phyloP scores from a whole-genome alignment of 1,140 invertebrate genomes.

The Micrasema minimum region DNA sequence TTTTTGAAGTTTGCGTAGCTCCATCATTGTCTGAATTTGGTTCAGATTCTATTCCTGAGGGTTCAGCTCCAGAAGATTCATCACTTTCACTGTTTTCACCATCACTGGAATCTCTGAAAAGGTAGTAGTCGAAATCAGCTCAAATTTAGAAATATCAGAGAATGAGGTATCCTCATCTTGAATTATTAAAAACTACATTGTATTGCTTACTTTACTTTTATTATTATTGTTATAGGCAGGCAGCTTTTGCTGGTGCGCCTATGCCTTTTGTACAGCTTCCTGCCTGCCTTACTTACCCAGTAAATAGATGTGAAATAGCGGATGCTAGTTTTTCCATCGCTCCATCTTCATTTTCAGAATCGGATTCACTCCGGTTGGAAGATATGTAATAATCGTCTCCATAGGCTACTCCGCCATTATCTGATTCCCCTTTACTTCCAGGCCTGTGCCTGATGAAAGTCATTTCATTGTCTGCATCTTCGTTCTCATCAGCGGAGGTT shows the following conservation, averaged over 20 bases:
- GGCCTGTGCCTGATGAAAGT: conserved; percentile 68
- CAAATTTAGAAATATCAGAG: too few relatives aligned
- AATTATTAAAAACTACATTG: too few relatives aligned
- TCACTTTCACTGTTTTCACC: conserved; percentile 79
- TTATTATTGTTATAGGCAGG: too few relatives aligned
- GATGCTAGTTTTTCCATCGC: conserved; percentile 76
- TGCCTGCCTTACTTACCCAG: conserved; percentile 67
- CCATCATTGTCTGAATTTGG: conserved; percentile 59
- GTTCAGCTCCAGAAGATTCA: conserved; percentile 75
- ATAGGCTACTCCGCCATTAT: conserved; percentile 54
- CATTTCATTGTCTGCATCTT: conserved; percentile 69
- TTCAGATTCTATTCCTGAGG: conserved; percentile 61
- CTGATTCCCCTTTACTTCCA: conserved; percentile 55
- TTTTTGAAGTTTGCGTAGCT: conserved; percentile 26
- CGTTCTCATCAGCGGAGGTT: conserved; percentile 72
- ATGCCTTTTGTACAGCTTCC: too few relatives aligned
- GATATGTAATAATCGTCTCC: conserved; percentile 60
- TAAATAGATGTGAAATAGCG: conserved; percentile 81
- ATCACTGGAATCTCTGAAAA: conserved; percentile 75
- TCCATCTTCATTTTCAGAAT: conserved; percentile 82
- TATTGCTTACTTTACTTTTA: too few relatives aligned
- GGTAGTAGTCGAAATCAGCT: too few relatives aligned
- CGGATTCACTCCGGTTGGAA: conserved; percentile 77
- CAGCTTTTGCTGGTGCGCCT: too few relatives aligned
- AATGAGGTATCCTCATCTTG: too few relatives aligned